Base-by-base conservation (phyloP, 1,140 invertebrate species). In the Drosophila auraria region DNA sequence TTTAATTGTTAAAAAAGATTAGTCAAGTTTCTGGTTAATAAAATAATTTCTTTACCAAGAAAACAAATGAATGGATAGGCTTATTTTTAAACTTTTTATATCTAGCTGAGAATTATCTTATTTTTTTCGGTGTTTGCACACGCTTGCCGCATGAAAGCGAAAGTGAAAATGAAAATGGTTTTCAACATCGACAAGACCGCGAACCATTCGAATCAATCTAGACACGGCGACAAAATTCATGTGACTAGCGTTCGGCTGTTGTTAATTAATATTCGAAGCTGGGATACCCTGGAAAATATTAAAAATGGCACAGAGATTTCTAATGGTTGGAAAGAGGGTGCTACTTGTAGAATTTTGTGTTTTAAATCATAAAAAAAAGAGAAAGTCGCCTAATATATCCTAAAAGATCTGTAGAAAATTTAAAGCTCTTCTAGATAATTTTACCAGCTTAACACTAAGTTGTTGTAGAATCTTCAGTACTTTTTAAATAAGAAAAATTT, bases 151-250 rank as follows among this genome's bases (percentile, higher is more conserved):
- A 53, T 78, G 63, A 69, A 71, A 71, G 40, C 50, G 47, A 78
- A 33, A 61, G 54, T 71, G 38, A 53, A 79, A 72, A 53, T 78
- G 63, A 78, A 78, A 61, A 63, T 72, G 60, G 49, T 33, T 83
- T 71, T 87, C 71, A 50, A 62, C 77, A 80, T 66, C 79, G 78
- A 42, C 78, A 66, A 60, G 74, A 66, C 45, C 71, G 61, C 66
- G 60, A 76, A 68, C 66, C 77, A 75, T 82, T 87, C 75, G 86
- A 87, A 87, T 83, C 84, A 89, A 89, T 87, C 83, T 89, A 78
- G 68, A 89, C 53, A 89, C 84, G 69, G 70, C 62, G 84, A 87
- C 84, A 89, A 81, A 83, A 87, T 87, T 89, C 84, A 89, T 89
- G 84, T 81, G 84, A 89, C 84, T 89, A 23, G 42, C 49, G 33